Evolutionary conservation across 2,113 vertebrate genomes (phyloP), one percentile per base, ranked within the genome.

Genomic region (Bubo blakistoni): DNA sequence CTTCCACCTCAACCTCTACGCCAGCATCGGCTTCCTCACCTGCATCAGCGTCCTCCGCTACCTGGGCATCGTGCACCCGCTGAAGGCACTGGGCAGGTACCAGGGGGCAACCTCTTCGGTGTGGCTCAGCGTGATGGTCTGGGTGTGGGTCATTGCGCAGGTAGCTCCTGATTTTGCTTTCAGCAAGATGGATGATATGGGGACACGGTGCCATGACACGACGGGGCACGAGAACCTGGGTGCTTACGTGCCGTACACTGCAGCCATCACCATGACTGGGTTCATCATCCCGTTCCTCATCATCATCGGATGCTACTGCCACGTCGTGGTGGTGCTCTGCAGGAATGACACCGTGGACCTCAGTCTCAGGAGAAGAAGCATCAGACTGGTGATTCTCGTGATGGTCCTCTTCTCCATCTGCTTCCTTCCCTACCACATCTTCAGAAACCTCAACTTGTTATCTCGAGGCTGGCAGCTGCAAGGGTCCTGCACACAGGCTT

Each of bases 1-100:
- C 61, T 99, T 99, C 95, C 98, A 98, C 81, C 65, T 99, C 88
- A 99, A 99, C 88, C 95, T 98, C 30, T 99, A 99, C 1, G 98
- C 98, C 90, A 99, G 98, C 96, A 98, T 99, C 17, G 97, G 98
- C 16, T 99, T 99, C 84, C 98, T 99, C 67, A 98, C 98, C 10
- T 98, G 98, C 92, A 98, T 99, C 84, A 98, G 99, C 20, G 49
- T 98, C 58, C 98, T 98, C 95, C 97, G 98, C 32, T 99, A 99
- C 97, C 93, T 98, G 96, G 97, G 98, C 57, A 98, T 99, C 4
- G 98, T 99, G 32, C 97, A 99, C 92, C 98, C 98, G 0, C 82
- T 99, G 97, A 98, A 67, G 83, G 95, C 87, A 0, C 96, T 96
- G 91, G 98, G 98, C n/a, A 92, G 98, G 51, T 97, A 98, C 63